phyloP scores from a whole-genome alignment of 2,888 invertebrate species.

The Pristionchus entomophagus region DNA sequence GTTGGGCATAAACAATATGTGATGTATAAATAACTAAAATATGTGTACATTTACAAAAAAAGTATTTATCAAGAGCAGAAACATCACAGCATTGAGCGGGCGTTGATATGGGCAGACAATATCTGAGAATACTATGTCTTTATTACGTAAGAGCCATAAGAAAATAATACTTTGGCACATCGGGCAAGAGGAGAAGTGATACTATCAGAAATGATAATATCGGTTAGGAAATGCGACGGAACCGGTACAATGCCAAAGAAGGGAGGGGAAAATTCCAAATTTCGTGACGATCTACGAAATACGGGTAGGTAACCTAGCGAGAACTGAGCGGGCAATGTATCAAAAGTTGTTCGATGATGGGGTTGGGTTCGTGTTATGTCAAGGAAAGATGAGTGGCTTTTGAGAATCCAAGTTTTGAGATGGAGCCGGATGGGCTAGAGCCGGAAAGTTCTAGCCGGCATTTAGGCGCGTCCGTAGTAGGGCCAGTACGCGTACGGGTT shows the following conservation, averaged over 20 bases:
- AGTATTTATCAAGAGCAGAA: not conserved
- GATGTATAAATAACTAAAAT: too few relatives aligned
- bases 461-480: slow-evolving; percentile 70
- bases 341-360: not conserved
- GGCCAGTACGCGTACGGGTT: slow-evolving; percentile 74
- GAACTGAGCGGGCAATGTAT: too few relatives aligned
- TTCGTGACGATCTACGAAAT: slow-evolving; percentile 1
- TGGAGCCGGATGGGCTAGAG: not conserved
- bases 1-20: too few relatives aligned
- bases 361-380: not conserved
- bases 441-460: slow-evolving; percentile 17
- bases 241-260: slow-evolving; percentile 28
- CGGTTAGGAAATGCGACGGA: not conserved
- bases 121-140: not conserved
- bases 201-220: not conserved
- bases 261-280: not conserved
- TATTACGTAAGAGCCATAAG: too few relatives aligned
- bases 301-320: too few relatives aligned
- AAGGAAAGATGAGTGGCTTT: slow-evolving; percentile 32
- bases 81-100: not conserved
- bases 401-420: slow-evolving; percentile 3
- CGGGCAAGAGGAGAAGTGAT: not conserved
- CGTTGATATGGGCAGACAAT: not conserved
- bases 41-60: too few relatives aligned
- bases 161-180: slow-evolving; percentile 18